Evolutionary conservation across 2,797 vertebrate species (phyloP).

Genomic region (Erethizon dorsatum): DNA sequence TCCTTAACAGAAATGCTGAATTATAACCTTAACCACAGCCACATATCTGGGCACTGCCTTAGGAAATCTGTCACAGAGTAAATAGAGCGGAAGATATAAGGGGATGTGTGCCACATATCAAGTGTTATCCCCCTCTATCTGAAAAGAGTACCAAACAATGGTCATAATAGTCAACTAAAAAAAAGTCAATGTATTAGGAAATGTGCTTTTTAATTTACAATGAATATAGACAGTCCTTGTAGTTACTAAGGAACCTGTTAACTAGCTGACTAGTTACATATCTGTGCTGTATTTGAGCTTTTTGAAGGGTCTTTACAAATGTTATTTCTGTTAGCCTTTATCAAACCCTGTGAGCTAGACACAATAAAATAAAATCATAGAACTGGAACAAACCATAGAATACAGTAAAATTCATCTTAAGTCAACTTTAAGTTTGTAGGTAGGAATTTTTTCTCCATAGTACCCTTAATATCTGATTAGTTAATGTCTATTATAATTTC

Average conservation of each 20-base stretch:
- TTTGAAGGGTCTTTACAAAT: conserved; percentile 54
- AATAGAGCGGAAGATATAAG: conserved; percentile 44
- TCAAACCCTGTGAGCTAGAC: neutral
- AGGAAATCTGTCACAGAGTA: conserved; percentile 61
- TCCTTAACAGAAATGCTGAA: conserved; percentile 69
- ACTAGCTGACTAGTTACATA: conserved; percentile 7
- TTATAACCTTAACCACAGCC: conserved; percentile 66
- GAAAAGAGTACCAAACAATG: conserved; percentile 45
- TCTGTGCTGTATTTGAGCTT: neutral
- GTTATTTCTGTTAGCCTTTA: conserved; percentile 43
- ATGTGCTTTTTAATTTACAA: conserved; percentile 45
- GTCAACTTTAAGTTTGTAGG: conserved; percentile 34
- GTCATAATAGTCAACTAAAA: neutral
- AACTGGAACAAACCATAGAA: neutral
- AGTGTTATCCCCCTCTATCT: conserved; percentile 26
- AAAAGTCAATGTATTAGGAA: neutral
- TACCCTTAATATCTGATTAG: neutral
- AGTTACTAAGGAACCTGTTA: conserved; percentile 53
- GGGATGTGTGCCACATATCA: neutral
- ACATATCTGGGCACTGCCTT: conserved; percentile 46
- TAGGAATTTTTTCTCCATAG: conserved; percentile 54
- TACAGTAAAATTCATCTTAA: neutral
- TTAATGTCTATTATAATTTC: conserved; percentile 33
- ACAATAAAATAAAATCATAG: conserved; percentile 60
- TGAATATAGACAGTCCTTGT: neutral